Evolutionary conservation across 2,888 invertebrate species (phyloP), one percentile per base, ranked within the genome.

Genomic region (Ichneumoninae sp.): DNA sequence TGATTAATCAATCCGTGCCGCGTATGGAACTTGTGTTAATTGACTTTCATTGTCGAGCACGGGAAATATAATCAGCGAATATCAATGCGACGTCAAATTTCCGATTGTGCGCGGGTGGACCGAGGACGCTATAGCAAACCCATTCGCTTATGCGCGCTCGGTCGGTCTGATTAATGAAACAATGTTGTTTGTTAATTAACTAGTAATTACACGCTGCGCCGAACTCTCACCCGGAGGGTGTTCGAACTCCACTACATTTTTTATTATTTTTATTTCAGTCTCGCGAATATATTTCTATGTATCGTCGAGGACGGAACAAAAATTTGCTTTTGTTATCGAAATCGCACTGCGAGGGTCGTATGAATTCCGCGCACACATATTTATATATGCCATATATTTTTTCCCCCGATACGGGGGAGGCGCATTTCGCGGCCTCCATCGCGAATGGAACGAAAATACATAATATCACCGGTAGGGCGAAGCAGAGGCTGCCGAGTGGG

Each of bases 401-500:
- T 40, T 10, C 54, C 22, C 44, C 19, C 68, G 36, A 73, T 60
- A 77, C 63, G 10, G 73, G 40, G 47, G 50, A 30, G 69, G 54
- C 54, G 30, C 44, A 69, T 40, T 74, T 74, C 36, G 71, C 71
- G 36, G 10, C 71, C 77, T n/a, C 22, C 57, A 16, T 30, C 30
- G 65, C 74, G 50, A 69, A 26, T 7, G 6, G 8, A 63, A 73
- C 47, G 54, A 68, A 50, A 73, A 73, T 22, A 68, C 47, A 68
- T 68, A 75, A 69, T 50, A n/a, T 52, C 7, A 26, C 19, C 7
- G 26, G 30, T 2, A 33, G 22, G 77, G 73, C 65, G 54, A 75
- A 74, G 79, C 77, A 8, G 68, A 85, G 87, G 84, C 85, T 86
- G 85, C 85, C 84, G 83, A 77, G 73, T 66, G 75, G 76, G 83